phyloP scores from a whole-genome alignment of 2,888 invertebrate species.

The Teinopalpus imperialis region DNA sequence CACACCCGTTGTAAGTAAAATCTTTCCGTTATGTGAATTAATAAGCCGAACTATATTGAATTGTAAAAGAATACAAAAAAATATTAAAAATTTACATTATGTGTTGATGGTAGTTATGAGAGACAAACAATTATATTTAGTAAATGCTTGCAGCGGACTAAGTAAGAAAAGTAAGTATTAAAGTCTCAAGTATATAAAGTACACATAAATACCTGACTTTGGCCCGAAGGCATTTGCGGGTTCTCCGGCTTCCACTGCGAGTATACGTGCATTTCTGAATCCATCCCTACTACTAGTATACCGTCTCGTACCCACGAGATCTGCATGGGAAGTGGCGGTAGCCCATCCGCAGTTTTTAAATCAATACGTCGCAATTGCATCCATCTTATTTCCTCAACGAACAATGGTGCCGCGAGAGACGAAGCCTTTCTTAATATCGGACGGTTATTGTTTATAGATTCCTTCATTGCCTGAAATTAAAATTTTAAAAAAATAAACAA shows the following conservation, averaged over 20 bases:
- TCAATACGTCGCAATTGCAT: conserved; percentile 96
- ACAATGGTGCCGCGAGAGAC: conserved; percentile 93
- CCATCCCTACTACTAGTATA: conserved; percentile 99
- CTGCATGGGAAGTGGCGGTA: conserved; percentile 98
- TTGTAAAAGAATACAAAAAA: no score
- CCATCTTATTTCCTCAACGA: conserved; percentile 97
- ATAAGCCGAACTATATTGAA: no score
- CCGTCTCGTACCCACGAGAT: conserved; percentile 99
- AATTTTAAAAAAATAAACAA: background rate
- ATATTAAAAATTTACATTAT: no score
- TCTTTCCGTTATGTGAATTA: no score
- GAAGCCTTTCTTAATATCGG: conserved; percentile 95
- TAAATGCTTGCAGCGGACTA: no score
- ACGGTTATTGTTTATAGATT: conserved; percentile 90
- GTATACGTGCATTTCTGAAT: conserved; percentile 99
- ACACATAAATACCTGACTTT: conserved; percentile 57
- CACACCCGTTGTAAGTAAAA: no score
- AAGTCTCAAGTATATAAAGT: no score
- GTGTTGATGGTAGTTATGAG: no score
- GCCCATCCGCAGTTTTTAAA: conserved; percentile 95
- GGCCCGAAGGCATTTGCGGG: conserved; percentile 50
- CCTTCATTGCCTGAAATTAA: conserved; percentile 87
- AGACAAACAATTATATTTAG: no score
- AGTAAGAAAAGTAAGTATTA: no score
- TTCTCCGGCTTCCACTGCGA: conserved; percentile 96